phyloP scores from a whole-genome alignment of 1,140 invertebrate species.

The Proales similis region DNA sequence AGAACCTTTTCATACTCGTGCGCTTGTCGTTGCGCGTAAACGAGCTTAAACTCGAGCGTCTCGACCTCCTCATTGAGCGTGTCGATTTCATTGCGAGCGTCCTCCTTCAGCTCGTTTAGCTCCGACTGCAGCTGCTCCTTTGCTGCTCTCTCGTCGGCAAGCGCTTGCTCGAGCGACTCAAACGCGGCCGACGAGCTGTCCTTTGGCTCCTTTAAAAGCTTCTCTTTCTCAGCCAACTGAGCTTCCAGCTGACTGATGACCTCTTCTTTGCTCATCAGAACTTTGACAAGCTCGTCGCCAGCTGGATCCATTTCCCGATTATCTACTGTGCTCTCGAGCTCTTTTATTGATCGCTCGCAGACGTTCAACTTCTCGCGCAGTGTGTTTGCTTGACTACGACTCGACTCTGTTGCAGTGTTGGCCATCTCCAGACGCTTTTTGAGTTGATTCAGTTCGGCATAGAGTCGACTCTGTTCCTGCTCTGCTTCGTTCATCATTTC shows the following conservation, averaged over 20 bases:
- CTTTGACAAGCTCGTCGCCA: constrained; percentile 27
- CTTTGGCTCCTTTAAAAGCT: too few relatives aligned
- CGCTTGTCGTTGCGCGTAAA: constrained; percentile 24
- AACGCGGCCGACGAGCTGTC: constrained; percentile 1
- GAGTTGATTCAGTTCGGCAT: background rate
- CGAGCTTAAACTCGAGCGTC: constrained; percentile 21
- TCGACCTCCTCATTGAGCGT: constrained; percentile 24
- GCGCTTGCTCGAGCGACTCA: background rate
- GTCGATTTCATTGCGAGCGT: constrained; percentile 19
- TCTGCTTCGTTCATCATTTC: constrained; percentile 10
- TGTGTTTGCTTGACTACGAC: too few relatives aligned
- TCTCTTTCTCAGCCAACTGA: constrained; percentile 30
- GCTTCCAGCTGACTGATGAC: constrained; percentile 25
- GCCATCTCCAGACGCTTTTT: background rate
- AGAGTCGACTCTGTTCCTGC: background rate
- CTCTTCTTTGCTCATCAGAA: constrained; percentile 33
- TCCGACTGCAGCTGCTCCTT: background rate
- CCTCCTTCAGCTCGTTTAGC: constrained; percentile 13
- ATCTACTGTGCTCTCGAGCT: too few relatives aligned
- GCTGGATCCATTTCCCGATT: too few relatives aligned
- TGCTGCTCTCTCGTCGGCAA: background rate
- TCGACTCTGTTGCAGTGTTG: too few relatives aligned
- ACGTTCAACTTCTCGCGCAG: too few relatives aligned
- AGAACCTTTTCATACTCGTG: constrained; percentile 16
- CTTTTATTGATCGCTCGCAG: too few relatives aligned